Conservation (phyloP, 2,113 vertebrate genomes). For the Indicator maculatus region DNA sequence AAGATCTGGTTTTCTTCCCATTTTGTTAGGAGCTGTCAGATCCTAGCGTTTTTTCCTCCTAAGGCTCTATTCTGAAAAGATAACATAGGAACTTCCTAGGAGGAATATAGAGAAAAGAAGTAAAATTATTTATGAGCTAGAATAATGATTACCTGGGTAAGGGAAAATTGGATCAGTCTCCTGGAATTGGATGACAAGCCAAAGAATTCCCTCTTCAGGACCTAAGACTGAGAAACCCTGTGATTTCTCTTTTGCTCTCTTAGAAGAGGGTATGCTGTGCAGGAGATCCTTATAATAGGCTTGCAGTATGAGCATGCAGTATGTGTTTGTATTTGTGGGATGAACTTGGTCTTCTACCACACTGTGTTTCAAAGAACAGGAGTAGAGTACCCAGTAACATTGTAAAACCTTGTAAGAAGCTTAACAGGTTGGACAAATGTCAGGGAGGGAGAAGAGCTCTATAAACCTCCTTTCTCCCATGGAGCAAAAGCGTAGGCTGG, state of each 20-base stretch:
- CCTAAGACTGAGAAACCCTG: neutral
- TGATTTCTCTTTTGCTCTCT: neutral
- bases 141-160: neutral
- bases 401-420: neutral
- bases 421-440: neutral
- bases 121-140: neutral
- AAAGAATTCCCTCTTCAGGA: neutral
- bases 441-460: neutral
- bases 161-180: neutral
- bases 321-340: neutral
- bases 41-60: neutral
- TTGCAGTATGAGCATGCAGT: neutral
- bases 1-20: neutral
- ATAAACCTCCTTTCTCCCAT: neutral
- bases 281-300: neutral
- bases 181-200: neutral
- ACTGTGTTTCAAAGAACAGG: neutral
- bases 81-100: neutral
- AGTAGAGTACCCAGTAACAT: neutral
- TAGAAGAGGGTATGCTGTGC: neutral
- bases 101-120: neutral
- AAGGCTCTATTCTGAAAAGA: neutral
- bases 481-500: neutral
- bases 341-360: neutral
- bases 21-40: neutral